Conservation (phyloP, 2,888 invertebrate genomes). For the Drosophila tripunctata region DNA sequence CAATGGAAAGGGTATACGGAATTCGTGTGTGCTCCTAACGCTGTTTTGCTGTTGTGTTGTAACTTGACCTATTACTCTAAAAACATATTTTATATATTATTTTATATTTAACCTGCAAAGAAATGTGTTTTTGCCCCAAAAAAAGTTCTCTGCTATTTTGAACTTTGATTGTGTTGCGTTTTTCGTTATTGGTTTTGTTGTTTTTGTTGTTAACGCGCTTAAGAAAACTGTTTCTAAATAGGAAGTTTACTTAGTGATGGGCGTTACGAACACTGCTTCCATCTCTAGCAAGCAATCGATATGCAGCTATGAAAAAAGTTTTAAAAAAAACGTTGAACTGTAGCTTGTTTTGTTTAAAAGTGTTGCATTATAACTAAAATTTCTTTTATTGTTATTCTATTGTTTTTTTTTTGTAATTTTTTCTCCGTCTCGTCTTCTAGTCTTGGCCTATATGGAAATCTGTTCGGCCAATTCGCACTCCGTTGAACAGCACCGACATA, state of each 20-base stretch:
- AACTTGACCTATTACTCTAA: constrained; percentile 12
- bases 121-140: not conserved
- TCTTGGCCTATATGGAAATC: constrained; percentile 98
- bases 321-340: constrained; percentile 11
- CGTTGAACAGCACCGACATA: constrained; percentile 93
- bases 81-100: constrained; percentile 6
- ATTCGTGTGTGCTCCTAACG: constrained; percentile 8
- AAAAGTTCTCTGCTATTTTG: not conserved
- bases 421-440: constrained; percentile 87
- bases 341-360: constrained; percentile 13
- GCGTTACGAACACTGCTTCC: not conserved
- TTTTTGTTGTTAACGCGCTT: constrained; percentile 45
- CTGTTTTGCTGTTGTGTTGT: constrained; percentile 38
- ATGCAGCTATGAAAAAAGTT: constrained; percentile 1
- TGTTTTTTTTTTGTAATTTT: too few species aligned
- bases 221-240: not conserved
- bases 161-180: not conserved
- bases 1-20: constrained; percentile 22
- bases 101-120: constrained; percentile 9
- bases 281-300: not conserved
- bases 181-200: constrained; percentile 31
- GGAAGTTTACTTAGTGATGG: constrained; percentile 4
- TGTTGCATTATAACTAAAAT: constrained; percentile 9
- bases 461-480: constrained; percentile 90
- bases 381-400: not conserved